Evolutionary conservation across 1,140 invertebrate species (phyloP), one percentile per base, ranked within the genome.

Genomic region (Diachasma alloeum): DNA sequence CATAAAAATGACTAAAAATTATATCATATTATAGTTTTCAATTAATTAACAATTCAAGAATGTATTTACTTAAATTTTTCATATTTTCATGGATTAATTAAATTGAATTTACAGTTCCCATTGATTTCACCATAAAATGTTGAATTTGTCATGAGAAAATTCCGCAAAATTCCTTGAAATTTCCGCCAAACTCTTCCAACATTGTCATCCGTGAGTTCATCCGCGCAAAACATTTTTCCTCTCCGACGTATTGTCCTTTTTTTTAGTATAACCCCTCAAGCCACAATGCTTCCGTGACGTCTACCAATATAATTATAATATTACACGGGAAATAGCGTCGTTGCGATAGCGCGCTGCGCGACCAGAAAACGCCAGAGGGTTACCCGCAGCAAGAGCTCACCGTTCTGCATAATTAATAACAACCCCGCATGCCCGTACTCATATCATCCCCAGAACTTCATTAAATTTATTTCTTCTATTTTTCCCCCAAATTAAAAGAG

Each of bases 261-360:
- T 42, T 42, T 11, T 4, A 42, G 4, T 42, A 42, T 11, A 42
- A 4, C 22, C 59, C 19, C 59, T 15, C 59, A 46, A 63, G 24
- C 10, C 4, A 31, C 19, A 24, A 6, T 63, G 59, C 74, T 79
- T 77, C 81, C 83, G 81, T 84, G 82, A 77, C 81, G 67, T 67
- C 46, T 74, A 74, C 80, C 82, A 83, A 79, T 86, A 84, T 85
- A 86, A 86, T 86, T 86, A 86, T 79, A 83, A 83, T 84, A 86
- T 83, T 84, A 81, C 67, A 78, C 74, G 75, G 44, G 53, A 59
- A 59, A 59, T 59, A 59, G 53, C 31, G 31, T 31, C 53, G 22
- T 59, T 22, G 22, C 75, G 70, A 77, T 77, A 77, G 59, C 1
- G 39, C 59, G 59, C 13, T 53, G 6, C 17, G 48, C 48, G 48